phyloP scores from a whole-genome alignment of 1,140 invertebrate species.

The Bactericera cockerelli region DNA sequence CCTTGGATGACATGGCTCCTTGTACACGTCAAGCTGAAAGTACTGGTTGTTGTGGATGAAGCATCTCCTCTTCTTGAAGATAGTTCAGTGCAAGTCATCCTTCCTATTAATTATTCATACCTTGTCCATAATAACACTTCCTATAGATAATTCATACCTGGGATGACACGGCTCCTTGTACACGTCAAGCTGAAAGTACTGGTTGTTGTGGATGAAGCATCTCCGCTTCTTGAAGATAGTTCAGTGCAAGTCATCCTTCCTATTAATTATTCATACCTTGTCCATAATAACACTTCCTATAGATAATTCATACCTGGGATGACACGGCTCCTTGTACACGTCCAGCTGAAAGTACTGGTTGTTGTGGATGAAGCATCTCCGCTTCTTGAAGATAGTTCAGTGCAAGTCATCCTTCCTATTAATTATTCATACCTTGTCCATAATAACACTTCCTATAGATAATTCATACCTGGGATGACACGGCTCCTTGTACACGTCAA shows the following conservation, averaged over 20 bases:
- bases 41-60: no score
- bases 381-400: constrained; percentile 87
- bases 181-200: constrained; percentile 96
- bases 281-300: no score
- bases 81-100: no score
- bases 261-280: no score
- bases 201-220: constrained; percentile 94
- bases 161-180: constrained; percentile 87
- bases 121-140: no score
- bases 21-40: no score
- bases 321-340: constrained; percentile 84
- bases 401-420: constrained; percentile 85
- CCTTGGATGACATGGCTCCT: no score
- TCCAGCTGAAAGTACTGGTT: constrained; percentile 98
- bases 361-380: constrained; percentile 92
- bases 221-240: no score
- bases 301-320: constrained; percentile 44
- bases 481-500: constrained; percentile 90
- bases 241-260: no score
- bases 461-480: constrained; percentile 61
- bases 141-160: no score
- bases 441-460: constrained; percentile 86
- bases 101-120: no score
- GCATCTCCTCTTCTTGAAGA: no score
- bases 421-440: constrained; percentile 53